Conservation (phyloP, 2,113 vertebrate genomes). For the Lagopus leucura region DNA sequence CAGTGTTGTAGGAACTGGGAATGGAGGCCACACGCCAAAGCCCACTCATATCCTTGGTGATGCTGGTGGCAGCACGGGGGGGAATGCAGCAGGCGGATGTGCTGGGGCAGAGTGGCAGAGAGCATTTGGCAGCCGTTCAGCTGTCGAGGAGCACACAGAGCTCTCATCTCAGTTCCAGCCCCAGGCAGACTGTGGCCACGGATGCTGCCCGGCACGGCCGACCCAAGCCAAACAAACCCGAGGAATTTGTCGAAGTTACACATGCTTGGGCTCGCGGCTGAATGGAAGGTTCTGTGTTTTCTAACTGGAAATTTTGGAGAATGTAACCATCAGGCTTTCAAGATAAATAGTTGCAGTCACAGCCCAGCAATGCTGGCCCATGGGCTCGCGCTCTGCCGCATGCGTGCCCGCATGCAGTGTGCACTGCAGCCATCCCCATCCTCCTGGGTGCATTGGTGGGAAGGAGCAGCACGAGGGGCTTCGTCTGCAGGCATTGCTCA, state of each 20-base stretch:
- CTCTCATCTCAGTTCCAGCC: slow-evolving; percentile 22
- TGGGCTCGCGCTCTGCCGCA: background rate
- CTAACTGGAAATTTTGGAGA: slow-evolving; percentile 72
- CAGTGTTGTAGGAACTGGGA: background rate
- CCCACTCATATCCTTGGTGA: background rate
- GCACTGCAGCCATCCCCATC: background rate
- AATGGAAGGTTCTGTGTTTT: slow-evolving; percentile 76
- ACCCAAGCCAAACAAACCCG: slow-evolving; percentile 67
- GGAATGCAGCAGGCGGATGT: slow-evolving; percentile 52
- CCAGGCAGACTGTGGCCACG: background rate
- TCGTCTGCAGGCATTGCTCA: background rate
- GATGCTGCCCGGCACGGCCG: fast-evolving
- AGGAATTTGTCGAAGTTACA: slow-evolving; percentile 44
- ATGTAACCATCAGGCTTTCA: slow-evolving; percentile 45
- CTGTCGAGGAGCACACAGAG: slow-evolving; percentile 6
- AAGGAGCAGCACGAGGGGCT: background rate
- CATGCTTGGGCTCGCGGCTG: slow-evolving; percentile 51
- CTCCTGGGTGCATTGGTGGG: background rate
- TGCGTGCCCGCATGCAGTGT: background rate
- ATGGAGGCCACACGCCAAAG: background rate
- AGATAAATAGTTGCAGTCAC: slow-evolving; percentile 64
- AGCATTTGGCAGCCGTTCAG: background rate
- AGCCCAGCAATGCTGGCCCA: slow-evolving; percentile 64
- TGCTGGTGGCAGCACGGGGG: background rate
- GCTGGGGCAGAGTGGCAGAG: slow-evolving; percentile 2